Evolutionary conservation across 2,797 vertebrate species (phyloP), one percentile per base, ranked within the genome.

Genomic region (Hydrolagus colliei): DNA sequence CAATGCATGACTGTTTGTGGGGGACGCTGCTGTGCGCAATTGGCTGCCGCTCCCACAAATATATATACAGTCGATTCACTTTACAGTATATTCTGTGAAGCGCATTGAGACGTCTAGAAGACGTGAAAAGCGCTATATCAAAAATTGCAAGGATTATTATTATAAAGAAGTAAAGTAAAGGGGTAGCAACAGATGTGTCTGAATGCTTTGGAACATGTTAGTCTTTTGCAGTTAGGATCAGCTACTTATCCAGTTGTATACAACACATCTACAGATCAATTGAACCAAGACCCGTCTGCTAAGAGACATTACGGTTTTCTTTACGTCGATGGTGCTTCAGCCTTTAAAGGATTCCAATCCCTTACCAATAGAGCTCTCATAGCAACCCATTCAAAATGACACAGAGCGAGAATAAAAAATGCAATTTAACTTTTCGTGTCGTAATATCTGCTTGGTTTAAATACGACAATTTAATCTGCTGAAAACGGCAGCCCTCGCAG

Each of bases 171-270:
- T 18, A 20, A 18, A 65, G 71, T 68, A 11, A 10, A n/a, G 27
- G 79, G 12, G 35, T 35, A 68, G 65, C 2, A 67, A 7, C 41
- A 35, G 16, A 71, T 41, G 32, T n/a, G 65, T 41, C 14, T 68
- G 27, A 71, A 71, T 84, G 62, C 52, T 71, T 84, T 41, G 16
- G 16, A 67, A 41, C 16, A 84, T 20, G n/a, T 14, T 13, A 84
- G 65, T 84, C 65, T 71, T 71, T 84, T 84, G 27, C 32, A 84
- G 41, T 84, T 71, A 84, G 32, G 65, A 71, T 84, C 79, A 41
- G 71, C 65, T 20, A 68, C n/a, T 35, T 20, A 41, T 71, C 65
- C n/a, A 84, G 65, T 41, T 68, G 14, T 22, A 10, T 71, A 6
- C 79, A 71, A 68, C 20, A 82, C 65, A 3, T 80, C 4, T 2